Evolutionary conservation across 2,797 vertebrate genomes (phyloP), one percentile per base, ranked within the genome.

Genomic region (Pagetopsis macropterus): DNA sequence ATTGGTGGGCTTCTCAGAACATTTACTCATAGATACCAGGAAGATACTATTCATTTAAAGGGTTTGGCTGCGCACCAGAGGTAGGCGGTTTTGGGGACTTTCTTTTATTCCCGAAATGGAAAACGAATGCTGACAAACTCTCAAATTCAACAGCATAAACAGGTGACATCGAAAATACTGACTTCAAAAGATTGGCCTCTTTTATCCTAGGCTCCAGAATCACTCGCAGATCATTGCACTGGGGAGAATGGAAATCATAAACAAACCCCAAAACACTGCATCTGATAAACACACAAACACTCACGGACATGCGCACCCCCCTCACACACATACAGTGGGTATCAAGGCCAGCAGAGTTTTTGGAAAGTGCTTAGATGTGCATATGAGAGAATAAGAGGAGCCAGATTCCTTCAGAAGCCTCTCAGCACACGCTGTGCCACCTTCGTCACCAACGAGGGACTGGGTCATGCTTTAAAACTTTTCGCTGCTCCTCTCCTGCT

Each of bases 321-420:
- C 45, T 72, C 58, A 64, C 15, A 82, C 59, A 72, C 50, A 56
- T 16, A 72, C 44, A 87, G 37, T 52, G 72, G 57, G 66, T 14
- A 59, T 21, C 19, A 23, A 48, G 63, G 57, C 81, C 66, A 60
- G 75, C 66, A 65, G 62, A 87, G 76, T 76, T 76, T 37, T 75
- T 60, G 31, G 23, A 84, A 84, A 86, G 52, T 69, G 83, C 90
- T 93, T 75, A 90, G 92, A 92, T 90, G 91, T 93, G 88, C 76
- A 93, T 83, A 90, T 91, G 80, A 93, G 79, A 72, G 76, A 71
- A 79, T 73, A 62, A 85, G 76, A 77, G 50, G 74, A 88, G 73
- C 87, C 74, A 82, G 81, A 87, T 90, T 88, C 82, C 79, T 68
- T 81, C 81, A 78, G 84, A 90, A 84, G 82, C 72, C 73, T 86